Evolutionary conservation across 37 sponge, comb jelly and placozoan genomes (phyloP), one percentile per base, ranked within the genome.

Genomic region (Hexactinellida sp.): DNA sequence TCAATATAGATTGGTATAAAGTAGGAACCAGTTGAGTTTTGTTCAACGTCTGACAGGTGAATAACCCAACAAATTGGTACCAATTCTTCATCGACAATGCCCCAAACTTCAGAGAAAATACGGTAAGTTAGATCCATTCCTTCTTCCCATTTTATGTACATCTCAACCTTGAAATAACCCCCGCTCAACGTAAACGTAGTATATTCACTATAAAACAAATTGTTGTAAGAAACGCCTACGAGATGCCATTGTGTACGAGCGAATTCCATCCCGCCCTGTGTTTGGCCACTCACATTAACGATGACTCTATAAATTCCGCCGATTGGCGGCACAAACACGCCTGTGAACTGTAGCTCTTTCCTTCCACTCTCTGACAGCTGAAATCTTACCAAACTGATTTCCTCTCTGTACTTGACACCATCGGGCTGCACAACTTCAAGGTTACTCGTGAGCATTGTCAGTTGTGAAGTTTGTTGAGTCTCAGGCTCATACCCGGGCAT

Each of bases 31-130:
- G 54, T 55, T 9, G 37, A 84, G 3, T 85, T 54, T 3, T 55
- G 36, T 36, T 51, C 37, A 39, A 86, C 38, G 0, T 83, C 38
- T 38, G 84, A 3, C 35, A 89, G 5, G 36, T 87, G 87, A 34
- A 87, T 87, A 19, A 89, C 21, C 90, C 90, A 89, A 3, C 84
- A 87, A 1, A 89, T 84, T n/a, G 90, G 90, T 24, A 89, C 87
- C 23, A 83, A 21, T 7, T 85, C 84, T 0, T 55, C 84, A 24
- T 51, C 36, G 0, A 24, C 28, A 5, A 82, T 89, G 0, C 87
- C 90, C 90, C 90, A 89, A 0, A 89, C 87, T 55, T 89, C 55
- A 25, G 86, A 54, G 84, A 85, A 89, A 35, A 39, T 84, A 23
- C 90, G 85, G 87, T 63, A 89, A 9, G 37, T 37, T 36, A 36